phyloP scores from a whole-genome alignment of 2,797 vertebrate genomes.

The Uromys caudimaculatus region DNA sequence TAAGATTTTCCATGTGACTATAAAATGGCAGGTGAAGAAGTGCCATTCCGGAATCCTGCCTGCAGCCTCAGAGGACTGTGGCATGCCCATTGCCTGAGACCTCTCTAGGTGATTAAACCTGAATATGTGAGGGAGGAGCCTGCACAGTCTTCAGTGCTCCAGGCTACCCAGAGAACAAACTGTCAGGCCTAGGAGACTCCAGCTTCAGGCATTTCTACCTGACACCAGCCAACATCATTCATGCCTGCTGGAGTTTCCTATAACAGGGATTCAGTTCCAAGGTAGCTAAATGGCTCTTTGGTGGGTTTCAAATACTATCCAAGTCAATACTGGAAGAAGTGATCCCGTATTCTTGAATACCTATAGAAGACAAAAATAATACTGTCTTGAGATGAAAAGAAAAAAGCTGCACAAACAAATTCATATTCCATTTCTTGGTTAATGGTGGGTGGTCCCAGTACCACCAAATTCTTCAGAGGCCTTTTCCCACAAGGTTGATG shows the following conservation, averaged over 20 bases:
- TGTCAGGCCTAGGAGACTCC: not conserved
- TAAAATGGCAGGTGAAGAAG: not conserved
- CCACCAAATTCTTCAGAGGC: not conserved
- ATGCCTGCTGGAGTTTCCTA: not conserved
- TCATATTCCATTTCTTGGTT: slow-evolving; percentile 4
- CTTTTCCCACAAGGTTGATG: not conserved
- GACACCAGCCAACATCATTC: not conserved
- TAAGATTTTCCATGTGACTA: not conserved
- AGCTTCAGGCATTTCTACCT: not conserved
- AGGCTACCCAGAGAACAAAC: not conserved
- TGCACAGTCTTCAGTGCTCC: not conserved
- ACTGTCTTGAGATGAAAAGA: not conserved
- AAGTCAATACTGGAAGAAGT: not conserved
- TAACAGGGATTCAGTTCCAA: not conserved
- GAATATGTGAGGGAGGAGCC: not conserved
- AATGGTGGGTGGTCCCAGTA: slow-evolving; percentile 3
- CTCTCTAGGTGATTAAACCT: not conserved
- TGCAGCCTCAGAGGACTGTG: not conserved
- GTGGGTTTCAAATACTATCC: not conserved
- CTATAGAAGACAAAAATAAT: not conserved
- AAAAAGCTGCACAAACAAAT: not conserved
- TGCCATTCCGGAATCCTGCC: not conserved
- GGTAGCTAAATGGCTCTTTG: not conserved
- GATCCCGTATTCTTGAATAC: not conserved
- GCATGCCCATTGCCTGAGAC: not conserved